Conservation (phyloP, 2,113 vertebrate species). For the Python bivittatus region DNA sequence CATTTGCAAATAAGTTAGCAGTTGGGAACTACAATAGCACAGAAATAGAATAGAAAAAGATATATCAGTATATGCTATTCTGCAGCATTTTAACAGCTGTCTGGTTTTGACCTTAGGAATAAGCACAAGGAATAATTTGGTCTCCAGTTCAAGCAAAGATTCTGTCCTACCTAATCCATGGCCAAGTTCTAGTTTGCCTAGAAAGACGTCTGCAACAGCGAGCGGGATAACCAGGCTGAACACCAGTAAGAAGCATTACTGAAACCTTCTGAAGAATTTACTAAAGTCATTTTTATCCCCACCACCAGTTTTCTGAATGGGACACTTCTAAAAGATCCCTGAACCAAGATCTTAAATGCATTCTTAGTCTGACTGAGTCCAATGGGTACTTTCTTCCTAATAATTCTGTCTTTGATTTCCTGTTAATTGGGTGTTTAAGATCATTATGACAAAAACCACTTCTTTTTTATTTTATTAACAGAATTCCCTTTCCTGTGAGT, state of each 20-base stretch:
- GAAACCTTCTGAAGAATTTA: background rate
- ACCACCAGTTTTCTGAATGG: background rate
- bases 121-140: conserved; percentile 80
- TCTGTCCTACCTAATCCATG: conserved; percentile 76
- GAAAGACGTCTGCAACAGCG: conserved; percentile 67
- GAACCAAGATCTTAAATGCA: no score
- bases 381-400: background rate
- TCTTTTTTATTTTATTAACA: background rate
- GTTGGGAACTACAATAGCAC: background rate
- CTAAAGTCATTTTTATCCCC: background rate
- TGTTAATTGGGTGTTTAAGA: background rate
- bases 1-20: background rate
- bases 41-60: background rate
- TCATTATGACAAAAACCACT: background rate
- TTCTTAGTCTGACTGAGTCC: background rate
- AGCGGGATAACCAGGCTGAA: conserved; percentile 79
- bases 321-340: background rate
- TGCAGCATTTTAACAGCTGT: background rate
- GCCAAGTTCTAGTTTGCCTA: conserved; percentile 80
- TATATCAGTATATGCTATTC: background rate
- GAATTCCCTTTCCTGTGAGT: background rate
- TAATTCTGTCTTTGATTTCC: background rate
- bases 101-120: conserved; percentile 76
- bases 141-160: conserved; percentile 82
- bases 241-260: conserved; percentile 77